Evolutionary conservation across 1,140 invertebrate genomes (phyloP).

Genomic region (Armadillidium nasatum): DNA sequence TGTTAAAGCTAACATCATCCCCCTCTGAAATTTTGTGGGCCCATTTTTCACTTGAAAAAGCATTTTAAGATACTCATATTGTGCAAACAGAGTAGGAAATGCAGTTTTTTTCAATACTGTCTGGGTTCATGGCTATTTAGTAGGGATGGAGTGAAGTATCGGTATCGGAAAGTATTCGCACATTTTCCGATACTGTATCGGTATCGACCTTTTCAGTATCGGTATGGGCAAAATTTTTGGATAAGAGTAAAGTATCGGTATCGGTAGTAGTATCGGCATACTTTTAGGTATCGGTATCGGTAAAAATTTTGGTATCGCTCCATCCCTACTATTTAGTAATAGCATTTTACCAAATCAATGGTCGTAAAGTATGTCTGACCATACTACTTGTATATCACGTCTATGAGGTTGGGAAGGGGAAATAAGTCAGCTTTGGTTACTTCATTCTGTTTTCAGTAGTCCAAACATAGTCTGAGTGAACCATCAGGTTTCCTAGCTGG

Average conservation of each 20-base stretch:
- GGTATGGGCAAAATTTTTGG: too few species aligned
- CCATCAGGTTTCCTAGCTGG: constrained; percentile 16
- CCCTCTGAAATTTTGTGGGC: not conserved
- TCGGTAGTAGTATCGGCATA: too few species aligned
- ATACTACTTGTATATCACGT: not conserved
- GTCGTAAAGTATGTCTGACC: not conserved
- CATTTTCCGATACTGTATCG: too few species aligned
- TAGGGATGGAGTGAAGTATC: too few species aligned
- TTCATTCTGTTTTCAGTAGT: not conserved
- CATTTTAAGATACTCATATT: not conserved
- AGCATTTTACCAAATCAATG: not conserved
- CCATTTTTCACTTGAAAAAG: not conserved
- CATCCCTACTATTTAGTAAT: constrained; percentile 12
- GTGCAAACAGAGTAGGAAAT: not conserved
- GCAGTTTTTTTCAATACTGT: not conserved
- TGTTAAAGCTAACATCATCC: not conserved
- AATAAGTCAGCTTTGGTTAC: constrained; percentile 7
- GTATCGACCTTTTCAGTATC: too few species aligned
- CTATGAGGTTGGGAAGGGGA: constrained; percentile 12
- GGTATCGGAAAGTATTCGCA: too few species aligned
- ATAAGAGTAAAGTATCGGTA: too few species aligned
- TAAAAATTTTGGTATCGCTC: too few species aligned
- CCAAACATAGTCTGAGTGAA: not conserved
- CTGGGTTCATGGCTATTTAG: too few species aligned
- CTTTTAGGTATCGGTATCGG: too few species aligned